phyloP scores from a whole-genome alignment of 1,140 invertebrate genomes.

The Wiebesia pumilae region DNA sequence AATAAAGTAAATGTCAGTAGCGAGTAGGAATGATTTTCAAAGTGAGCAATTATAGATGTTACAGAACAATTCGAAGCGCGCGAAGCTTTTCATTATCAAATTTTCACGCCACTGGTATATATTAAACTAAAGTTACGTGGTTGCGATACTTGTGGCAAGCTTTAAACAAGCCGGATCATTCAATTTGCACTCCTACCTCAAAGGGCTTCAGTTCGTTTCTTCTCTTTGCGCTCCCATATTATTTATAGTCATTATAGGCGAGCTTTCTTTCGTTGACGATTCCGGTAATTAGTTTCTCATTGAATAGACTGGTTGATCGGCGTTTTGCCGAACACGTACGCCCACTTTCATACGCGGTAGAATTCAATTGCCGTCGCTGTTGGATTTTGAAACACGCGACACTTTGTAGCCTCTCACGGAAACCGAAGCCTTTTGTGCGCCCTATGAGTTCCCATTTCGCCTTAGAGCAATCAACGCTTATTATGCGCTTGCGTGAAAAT shows the following conservation, averaged over 20 bases:
- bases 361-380: no score
- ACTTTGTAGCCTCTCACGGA: background rate
- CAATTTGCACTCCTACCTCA: background rate
- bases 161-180: background rate
- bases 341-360: background rate
- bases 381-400: no score
- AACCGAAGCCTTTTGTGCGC: background rate
- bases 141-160: background rate
- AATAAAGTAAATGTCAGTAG: background rate
- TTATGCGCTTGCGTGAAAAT: no score
- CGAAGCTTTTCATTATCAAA: slow-evolving; percentile 2
- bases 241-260: background rate
- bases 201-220: slow-evolving; percentile 21
- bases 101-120: background rate
- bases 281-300: slow-evolving; percentile 37
- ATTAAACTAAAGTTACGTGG: slow-evolving; percentile 26
- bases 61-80: background rate
- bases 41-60: background rate
- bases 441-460: background rate
- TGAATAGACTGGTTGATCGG: background rate
- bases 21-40: background rate
- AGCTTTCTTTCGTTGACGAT: background rate
- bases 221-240: background rate
- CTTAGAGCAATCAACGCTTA: no score
- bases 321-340: background rate